Evolutionary conservation across 2,888 invertebrate species (phyloP).

Genomic region (Catocala sponsa): DNA sequence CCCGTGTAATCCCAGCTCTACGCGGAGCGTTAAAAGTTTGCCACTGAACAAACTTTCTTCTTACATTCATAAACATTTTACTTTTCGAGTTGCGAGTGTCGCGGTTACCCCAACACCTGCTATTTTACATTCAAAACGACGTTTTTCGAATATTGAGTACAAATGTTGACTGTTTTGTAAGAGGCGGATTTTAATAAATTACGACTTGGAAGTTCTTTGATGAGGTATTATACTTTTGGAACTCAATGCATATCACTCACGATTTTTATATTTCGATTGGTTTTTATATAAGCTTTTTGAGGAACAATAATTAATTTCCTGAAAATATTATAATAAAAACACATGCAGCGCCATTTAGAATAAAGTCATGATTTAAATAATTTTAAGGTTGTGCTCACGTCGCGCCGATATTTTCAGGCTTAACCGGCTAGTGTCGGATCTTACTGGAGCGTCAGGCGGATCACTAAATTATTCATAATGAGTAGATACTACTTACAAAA

Average conservation of each 20-base stretch:
- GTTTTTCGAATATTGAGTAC: slow-evolving; percentile 46
- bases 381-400: too few relatives aligned
- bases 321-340: too few relatives aligned
- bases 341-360: too few relatives aligned
- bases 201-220: slow-evolving; percentile 19
- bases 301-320: too few relatives aligned
- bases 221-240: slow-evolving; percentile 21
- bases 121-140: slow-evolving; percentile 70
- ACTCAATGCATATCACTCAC: slow-evolving; percentile 16
- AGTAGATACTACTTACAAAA: too few relatives aligned
- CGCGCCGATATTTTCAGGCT: too few relatives aligned
- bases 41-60: slow-evolving; percentile 70
- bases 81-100: slow-evolving; percentile 64
- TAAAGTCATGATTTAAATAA: too few relatives aligned
- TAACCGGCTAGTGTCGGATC: too few relatives aligned
- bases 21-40: slow-evolving; percentile 75
- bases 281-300: neutral
- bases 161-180: slow-evolving; percentile 38
- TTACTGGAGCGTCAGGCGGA: too few relatives aligned
- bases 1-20: slow-evolving; percentile 78
- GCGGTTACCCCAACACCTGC: slow-evolving; percentile 61
- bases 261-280: neutral
- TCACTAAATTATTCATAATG: too few relatives aligned
- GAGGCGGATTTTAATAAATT: slow-evolving; percentile 27
- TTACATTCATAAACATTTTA: slow-evolving; percentile 84